Evolutionary conservation across 2,113 vertebrate genomes (phyloP).

Genomic region (Petrocephalus microphthalmus): DNA sequence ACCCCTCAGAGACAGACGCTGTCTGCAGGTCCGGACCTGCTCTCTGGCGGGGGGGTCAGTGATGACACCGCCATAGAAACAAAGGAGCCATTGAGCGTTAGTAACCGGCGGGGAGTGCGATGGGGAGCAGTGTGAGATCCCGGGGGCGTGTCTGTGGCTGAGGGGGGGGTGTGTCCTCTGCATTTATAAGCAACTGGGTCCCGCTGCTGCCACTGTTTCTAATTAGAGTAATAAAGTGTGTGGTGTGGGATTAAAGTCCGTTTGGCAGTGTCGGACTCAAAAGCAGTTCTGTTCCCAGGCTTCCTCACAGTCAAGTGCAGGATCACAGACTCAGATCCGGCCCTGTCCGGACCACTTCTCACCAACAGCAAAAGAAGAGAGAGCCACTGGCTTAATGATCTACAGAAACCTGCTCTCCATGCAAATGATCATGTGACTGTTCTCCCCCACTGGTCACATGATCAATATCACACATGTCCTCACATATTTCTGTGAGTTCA

Average conservation of each 20-base stretch:
- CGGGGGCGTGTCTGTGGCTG: not conserved
- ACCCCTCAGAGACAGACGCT: not conserved
- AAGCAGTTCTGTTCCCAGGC: conserved; percentile 15
- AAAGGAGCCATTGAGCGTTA: conserved; percentile 20
- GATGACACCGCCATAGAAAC: not conserved
- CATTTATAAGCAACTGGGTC: conserved; percentile 7
- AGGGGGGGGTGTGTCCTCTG: not conserved
- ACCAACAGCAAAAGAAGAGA: not conserved
- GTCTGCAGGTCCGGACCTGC: conserved; percentile 14
- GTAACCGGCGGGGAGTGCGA: not conserved
- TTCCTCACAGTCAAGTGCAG: not conserved
- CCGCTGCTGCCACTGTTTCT: conserved; percentile 22
- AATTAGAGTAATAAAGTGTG: conserved; percentile 29
- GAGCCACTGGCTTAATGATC: not conserved
- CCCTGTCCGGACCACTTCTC: not conserved
- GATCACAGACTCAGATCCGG: not conserved
- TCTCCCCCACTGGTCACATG: not conserved
- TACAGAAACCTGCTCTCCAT: not conserved
- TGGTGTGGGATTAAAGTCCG: conserved; percentile 15
- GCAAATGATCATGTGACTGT: not conserved
- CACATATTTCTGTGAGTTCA: not conserved
- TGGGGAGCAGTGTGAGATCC: not conserved
- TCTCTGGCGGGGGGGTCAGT: not conserved
- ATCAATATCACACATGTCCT: not conserved
- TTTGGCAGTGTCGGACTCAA: conserved; percentile 25